Evolutionary conservation across 2,888 invertebrate genomes (phyloP).

Genomic region (Tanytarsus gracilentus): DNA sequence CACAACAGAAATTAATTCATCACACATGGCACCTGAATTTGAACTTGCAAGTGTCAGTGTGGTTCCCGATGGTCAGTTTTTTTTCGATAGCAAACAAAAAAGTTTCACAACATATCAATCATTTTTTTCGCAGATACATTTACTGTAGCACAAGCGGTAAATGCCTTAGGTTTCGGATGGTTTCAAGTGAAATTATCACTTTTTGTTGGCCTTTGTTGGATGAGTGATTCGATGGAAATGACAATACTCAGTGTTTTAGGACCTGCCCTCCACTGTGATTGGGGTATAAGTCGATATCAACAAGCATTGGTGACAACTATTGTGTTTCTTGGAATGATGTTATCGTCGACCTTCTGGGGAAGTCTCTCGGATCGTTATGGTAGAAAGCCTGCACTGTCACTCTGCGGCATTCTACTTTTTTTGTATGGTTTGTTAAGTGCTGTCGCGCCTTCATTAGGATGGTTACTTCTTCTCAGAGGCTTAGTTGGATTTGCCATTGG

Average conservation of each 20-base stretch:
- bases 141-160: slow-evolving; percentile 78
- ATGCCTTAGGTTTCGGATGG: slow-evolving; percentile 78
- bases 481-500: slow-evolving; percentile 94
- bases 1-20: neutral
- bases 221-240: slow-evolving; percentile 88
- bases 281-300: slow-evolving; percentile 79
- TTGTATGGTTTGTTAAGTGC: slow-evolving; percentile 86
- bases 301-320: slow-evolving; percentile 90
- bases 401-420: slow-evolving; percentile 82
- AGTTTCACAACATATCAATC: slow-evolving; percentile 26
- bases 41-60: slow-evolving; percentile 73
- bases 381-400: slow-evolving; percentile 75
- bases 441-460: slow-evolving; percentile 81
- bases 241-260: slow-evolving; percentile 89
- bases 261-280: slow-evolving; percentile 88
- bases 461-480: slow-evolving; percentile 82
- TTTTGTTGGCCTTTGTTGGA: slow-evolving; percentile 80
- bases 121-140: slow-evolving; percentile 60
- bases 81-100: neutral
- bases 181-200: slow-evolving; percentile 81
- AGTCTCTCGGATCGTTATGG: slow-evolving; percentile 90
- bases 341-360: slow-evolving; percentile 93
- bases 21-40: slow-evolving; percentile 6
- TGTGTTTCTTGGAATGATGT: slow-evolving; percentile 94
- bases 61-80: slow-evolving; percentile 61